phyloP scores from a whole-genome alignment of 2,888 invertebrate species.

The Mongoloraphidia duomilia region DNA sequence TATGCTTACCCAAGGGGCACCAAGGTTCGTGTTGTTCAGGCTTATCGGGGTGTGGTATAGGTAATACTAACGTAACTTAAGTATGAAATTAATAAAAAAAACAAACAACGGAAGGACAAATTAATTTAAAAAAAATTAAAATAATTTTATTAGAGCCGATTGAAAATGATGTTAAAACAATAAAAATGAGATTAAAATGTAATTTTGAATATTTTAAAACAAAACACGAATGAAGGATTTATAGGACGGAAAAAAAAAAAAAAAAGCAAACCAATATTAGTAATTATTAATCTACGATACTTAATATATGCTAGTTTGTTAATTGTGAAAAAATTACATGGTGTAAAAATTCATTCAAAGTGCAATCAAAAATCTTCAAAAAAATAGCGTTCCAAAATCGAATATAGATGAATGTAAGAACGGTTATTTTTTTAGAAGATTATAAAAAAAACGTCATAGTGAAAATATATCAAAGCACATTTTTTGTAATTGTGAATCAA shows the following conservation, averaged over 20 bases:
- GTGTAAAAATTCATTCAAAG: neutral
- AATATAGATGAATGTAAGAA: neutral
- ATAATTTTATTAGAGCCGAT: slow-evolving; percentile 5
- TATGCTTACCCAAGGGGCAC: slow-evolving; percentile 73
- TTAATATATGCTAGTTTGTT: neutral
- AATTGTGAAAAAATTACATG: neutral
- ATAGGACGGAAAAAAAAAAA: slow-evolving; percentile 2
- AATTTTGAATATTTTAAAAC: neutral
- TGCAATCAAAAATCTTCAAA: neutral
- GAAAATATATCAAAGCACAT: slow-evolving; percentile 1
- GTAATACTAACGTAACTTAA: slow-evolving; percentile 61
- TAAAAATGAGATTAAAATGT: neutral
- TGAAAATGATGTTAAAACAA: neutral
- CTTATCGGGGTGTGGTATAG: slow-evolving; percentile 73
- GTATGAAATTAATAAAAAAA: slow-evolving; percentile 24
- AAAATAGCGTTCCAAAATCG: no score
- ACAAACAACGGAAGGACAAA: slow-evolving; percentile 11
- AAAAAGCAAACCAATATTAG: slow-evolving; percentile 9
- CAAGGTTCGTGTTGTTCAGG: slow-evolving; percentile 84
- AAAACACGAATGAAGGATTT: slow-evolving; percentile 7
- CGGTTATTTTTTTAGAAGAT: neutral
- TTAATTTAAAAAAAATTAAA: slow-evolving; percentile 8
- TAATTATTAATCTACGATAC: slow-evolving; percentile 1
- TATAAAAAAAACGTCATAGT: neutral
- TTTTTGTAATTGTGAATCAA: slow-evolving; percentile 2